Conservation (phyloP, 2,113 vertebrate species). For the Ameiurus melas region DNA sequence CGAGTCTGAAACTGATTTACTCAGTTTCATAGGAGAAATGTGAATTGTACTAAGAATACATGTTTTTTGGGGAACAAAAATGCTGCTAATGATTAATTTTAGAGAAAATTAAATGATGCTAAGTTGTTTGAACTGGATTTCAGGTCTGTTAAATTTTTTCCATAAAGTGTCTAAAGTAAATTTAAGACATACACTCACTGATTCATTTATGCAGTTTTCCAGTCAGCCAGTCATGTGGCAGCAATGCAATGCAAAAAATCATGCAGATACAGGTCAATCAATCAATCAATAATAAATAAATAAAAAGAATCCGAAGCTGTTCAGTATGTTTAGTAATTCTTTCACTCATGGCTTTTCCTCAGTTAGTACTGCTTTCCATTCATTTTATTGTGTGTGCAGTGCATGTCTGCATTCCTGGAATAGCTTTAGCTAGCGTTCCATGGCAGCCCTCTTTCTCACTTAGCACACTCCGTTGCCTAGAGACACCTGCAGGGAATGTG, state of each 20-base stretch:
- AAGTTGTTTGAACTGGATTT: neutral
- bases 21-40: neutral
- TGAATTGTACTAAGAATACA: neutral
- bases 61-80: neutral
- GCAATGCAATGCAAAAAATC: neutral
- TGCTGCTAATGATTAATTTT: neutral
- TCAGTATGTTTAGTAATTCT: neutral
- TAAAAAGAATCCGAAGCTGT: neutral
- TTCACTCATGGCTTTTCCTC: neutral
- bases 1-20: neutral
- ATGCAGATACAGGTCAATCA: neutral
- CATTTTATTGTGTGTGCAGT: conserved; percentile 69
- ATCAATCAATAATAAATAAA: neutral
- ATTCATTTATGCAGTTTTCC: neutral
- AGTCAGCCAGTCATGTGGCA: neutral
- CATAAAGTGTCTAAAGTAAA: neutral
- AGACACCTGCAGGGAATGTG: conserved; percentile 52
- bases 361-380: conserved; percentile 43
- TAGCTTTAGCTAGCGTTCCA: conserved; percentile 68
- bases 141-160: neutral
- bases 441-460: conserved; percentile 27
- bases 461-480: conserved; percentile 65
- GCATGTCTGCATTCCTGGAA: conserved; percentile 73
- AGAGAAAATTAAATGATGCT: neutral
- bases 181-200: neutral